Percentiles rank a stretch among this genome's conserved stretches.
phyloP scores from a whole-genome alignment of 2,113 vertebrate genomes.

The Toxotes jaculatrix region DNA sequence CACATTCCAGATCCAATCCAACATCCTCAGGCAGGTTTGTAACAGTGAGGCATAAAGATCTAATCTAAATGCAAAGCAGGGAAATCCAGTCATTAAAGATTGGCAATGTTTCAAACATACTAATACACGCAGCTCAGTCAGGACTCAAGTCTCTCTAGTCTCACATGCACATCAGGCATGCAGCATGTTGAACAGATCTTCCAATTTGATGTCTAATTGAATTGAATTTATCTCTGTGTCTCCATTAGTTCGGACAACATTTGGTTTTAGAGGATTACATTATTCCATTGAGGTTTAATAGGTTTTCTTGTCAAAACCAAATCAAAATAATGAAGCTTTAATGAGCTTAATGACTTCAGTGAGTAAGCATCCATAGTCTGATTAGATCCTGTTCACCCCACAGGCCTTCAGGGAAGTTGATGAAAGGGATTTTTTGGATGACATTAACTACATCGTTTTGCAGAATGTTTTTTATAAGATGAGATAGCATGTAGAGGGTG shows the following conservation, averaged over 20 bases:
- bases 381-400: conserved; percentile 61
- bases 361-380: conserved; percentile 63
- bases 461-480: conserved; percentile 21
- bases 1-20: conserved; percentile 8
- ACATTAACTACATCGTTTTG: conserved; percentile 39
- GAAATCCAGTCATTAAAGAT: conserved; percentile 29
- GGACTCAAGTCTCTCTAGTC: conserved; percentile 17
- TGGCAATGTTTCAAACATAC: not conserved
- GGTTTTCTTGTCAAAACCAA: conserved; percentile 73
- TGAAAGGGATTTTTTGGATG: conserved; percentile 62
- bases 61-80: conserved; percentile 61
- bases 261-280: conserved; percentile 62
- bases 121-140: not conserved
- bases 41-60: not conserved
- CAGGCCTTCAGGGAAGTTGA: conserved; percentile 47
- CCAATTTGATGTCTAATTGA: conserved; percentile 53
- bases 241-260: conserved; percentile 25
- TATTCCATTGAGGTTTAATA: conserved; percentile 63
- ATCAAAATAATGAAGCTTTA: conserved; percentile 77
- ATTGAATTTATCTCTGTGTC: conserved; percentile 62
- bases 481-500: conserved; percentile 21
- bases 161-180: conserved; percentile 22
- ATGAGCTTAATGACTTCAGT: conserved; percentile 76
- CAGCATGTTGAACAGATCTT: conserved; percentile 20
- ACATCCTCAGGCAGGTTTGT: conserved; percentile 14